Conservation (phyloP, 2,888 invertebrate species). For the Parasteatoda lunata region DNA sequence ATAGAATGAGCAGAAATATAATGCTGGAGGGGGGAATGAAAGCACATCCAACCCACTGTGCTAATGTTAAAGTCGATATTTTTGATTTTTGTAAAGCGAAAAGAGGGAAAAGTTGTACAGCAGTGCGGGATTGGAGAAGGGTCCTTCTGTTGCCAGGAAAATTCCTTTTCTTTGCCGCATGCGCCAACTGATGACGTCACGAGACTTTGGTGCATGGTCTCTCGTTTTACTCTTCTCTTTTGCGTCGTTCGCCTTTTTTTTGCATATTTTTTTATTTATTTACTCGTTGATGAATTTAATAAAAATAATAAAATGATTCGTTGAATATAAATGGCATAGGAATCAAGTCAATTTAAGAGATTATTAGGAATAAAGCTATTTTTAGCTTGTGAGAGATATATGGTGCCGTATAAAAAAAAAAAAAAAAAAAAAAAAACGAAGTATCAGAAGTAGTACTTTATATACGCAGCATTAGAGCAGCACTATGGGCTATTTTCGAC, state of each 20-base stretch:
- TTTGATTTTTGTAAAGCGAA: slow-evolving; percentile 52
- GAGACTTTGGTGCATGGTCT: slow-evolving; percentile 31
- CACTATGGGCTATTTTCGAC: too few species aligned
- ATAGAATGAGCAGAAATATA: background rate
- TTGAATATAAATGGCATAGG: too few species aligned
- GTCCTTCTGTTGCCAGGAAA: slow-evolving; percentile 36
- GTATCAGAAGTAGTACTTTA: too few species aligned
- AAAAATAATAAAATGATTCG: too few species aligned
- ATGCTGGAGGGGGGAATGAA: background rate
- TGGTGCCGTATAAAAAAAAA: too few species aligned
- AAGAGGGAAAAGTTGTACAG: slow-evolving; percentile 54
- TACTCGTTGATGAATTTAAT: too few species aligned
- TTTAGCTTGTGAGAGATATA: too few species aligned
- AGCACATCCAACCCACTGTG: slow-evolving; percentile 18
- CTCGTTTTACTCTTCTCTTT: background rate
- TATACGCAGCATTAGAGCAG: too few species aligned
- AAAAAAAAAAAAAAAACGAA: too few species aligned
- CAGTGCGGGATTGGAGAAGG: slow-evolving; percentile 39
- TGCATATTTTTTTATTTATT: too few species aligned
- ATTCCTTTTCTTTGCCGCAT: slow-evolving; percentile 41
- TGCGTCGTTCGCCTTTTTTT: background rate
- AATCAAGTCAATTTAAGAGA: too few species aligned
- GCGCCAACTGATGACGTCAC: slow-evolving; percentile 51
- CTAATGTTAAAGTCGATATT: slow-evolving; percentile 67
- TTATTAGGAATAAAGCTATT: too few species aligned